These are phyloP conservation scores for Aphaenogaster ashmeadi DNA, from an alignment of 1,140 invertebrate genomes.

Conservation along the genomic window DNA sequence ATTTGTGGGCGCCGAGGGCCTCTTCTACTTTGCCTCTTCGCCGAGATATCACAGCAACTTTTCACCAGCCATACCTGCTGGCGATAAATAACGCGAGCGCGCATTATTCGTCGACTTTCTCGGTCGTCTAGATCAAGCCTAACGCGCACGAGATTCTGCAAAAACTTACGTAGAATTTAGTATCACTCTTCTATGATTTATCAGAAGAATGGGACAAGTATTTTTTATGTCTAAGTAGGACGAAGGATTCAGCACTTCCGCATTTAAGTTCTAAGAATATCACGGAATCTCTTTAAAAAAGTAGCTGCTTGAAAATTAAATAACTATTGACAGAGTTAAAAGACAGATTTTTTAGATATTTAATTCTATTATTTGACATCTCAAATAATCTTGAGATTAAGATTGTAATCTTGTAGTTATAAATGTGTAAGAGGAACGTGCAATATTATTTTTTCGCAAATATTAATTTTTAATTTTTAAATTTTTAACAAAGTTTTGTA, in stretches of 20 bases:
- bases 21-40: conserved; percentile 67
- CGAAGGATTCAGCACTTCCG: neutral
- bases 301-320: neutral
- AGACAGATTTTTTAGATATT: neutral
- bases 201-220: conserved; percentile 18
- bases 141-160: conserved; percentile 47
- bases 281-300: neutral
- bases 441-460: neutral
- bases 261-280: neutral
- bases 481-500: neutral
- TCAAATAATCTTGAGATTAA: too few species aligned
- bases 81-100: conserved; percentile 79
- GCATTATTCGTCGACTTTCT: conserved; percentile 72
- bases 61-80: conserved; percentile 73
- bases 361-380: neutral
- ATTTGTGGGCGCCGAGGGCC: conserved; percentile 77
- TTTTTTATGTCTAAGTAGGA: conserved; percentile 24
- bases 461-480: neutral
- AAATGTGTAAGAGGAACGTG: neutral
- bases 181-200: conserved; percentile 48
- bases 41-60: conserved; percentile 75
- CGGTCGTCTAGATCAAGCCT: conserved; percentile 64
- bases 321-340: neutral
- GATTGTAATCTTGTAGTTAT: neutral
- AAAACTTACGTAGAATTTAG: conserved; percentile 61